A percentile compares a stretch with the other conserved stretches of the same genome.
phyloP scores from a whole-genome alignment of 2,888 invertebrate genomes.

The Macrophya alboannulata region DNA sequence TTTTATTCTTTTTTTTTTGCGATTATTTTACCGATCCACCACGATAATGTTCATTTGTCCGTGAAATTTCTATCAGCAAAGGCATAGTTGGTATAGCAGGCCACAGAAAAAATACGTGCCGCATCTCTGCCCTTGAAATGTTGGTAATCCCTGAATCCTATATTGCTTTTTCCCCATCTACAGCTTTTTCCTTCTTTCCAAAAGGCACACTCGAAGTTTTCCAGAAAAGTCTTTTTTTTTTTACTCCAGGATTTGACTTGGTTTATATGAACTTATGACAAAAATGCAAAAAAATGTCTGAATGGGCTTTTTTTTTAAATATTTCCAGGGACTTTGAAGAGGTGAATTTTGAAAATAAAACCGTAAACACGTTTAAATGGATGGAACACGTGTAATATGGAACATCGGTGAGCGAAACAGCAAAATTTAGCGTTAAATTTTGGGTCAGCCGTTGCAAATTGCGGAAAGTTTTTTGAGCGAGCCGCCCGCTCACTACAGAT shows the following conservation, averaged over 20 bases:
- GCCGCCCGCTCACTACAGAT: constrained; percentile 1
- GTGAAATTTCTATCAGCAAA: constrained; percentile 47
- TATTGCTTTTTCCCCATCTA: background rate
- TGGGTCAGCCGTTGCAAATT: constrained; percentile 38
- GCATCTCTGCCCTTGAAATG: background rate
- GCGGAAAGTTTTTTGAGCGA: background rate
- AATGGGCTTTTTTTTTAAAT: too few species aligned
- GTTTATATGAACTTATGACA: too few species aligned
- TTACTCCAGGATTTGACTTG: background rate
- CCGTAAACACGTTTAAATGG: background rate
- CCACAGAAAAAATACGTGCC: background rate
- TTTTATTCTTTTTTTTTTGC: background rate
- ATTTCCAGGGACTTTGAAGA: background rate
- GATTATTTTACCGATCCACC: constrained; percentile 38
- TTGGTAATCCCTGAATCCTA: constrained; percentile 16
- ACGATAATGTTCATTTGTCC: constrained; percentile 26
- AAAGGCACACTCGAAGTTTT: background rate
- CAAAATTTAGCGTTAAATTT: constrained; percentile 9
- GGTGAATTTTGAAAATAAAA: background rate
- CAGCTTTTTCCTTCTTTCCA: background rate
- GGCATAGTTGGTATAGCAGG: background rate
- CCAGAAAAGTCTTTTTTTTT: background rate
- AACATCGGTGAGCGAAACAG: background rate
- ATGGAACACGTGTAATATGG: too few species aligned
- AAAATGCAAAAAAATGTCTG: too few species aligned